Evolutionary conservation across 2,113 vertebrate genomes (phyloP).

Genomic region (Rhinopomastus cyanomelas): DNA sequence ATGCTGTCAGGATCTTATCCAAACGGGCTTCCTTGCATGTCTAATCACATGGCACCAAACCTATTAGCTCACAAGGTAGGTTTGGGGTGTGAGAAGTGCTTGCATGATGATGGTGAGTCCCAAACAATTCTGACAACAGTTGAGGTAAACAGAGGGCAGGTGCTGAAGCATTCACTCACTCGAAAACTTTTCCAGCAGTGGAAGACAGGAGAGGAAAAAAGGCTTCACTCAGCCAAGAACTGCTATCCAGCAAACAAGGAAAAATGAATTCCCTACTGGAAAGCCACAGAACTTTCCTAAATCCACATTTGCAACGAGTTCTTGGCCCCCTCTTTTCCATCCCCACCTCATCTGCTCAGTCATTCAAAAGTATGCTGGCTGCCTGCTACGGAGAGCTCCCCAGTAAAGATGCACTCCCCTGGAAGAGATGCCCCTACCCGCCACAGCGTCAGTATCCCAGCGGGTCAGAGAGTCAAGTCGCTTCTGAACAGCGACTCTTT

Average conservation of each 20-base stretch:
- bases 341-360: background rate
- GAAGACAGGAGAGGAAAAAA: background rate
- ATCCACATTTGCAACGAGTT: background rate
- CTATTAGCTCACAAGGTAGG: background rate
- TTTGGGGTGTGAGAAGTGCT: background rate
- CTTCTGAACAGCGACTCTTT: background rate
- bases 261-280: slow-evolving; percentile 21
- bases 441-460: background rate
- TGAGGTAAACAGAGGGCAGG: background rate
- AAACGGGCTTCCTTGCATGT: slow-evolving; percentile 69
- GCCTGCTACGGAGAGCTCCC: background rate
- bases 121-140: background rate
- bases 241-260: slow-evolving; percentile 54
- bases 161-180: background rate
- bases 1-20: slow-evolving; percentile 79
- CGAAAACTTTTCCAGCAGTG: background rate
- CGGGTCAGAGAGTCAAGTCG: slow-evolving; percentile 22
- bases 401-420: background rate
- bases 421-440: background rate
- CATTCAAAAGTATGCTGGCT: background rate
- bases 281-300: slow-evolving; percentile 42
- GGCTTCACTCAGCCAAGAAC: background rate
- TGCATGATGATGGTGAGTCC: rapidly evolving
- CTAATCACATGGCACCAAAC: slow-evolving; percentile 42
- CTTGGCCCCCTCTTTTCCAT: slow-evolving; percentile 4